A percentile compares a stretch with the other conserved stretches of the same genome.
Evolutionary conservation across 1,140 invertebrate species (phyloP).

Genomic region (Triops longicaudatus): DNA sequence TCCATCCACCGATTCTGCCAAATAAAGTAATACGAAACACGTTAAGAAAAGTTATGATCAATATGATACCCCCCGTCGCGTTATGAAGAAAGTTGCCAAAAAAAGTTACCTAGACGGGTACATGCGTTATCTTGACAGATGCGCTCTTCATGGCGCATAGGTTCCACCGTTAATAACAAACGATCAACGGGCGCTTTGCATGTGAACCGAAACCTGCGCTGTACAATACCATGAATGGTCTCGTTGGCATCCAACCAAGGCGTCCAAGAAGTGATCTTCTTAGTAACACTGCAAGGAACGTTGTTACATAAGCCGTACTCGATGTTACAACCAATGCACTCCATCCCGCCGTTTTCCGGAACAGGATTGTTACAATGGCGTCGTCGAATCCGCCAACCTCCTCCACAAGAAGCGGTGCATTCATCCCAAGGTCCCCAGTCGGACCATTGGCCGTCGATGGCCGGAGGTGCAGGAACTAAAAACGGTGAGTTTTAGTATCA

Average conservation of each 20-base stretch:
- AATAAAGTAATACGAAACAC: background rate
- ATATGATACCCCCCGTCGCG: background rate
- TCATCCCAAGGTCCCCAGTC: conserved; percentile 60
- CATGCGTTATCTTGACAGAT: conserved; percentile 55
- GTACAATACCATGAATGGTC: conserved; percentile 50
- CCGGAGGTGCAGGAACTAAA: conserved; percentile 39
- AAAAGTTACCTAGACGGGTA: conserved; percentile 37
- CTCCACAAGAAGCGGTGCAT: conserved; percentile 51
- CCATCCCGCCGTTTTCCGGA: conserved; percentile 49
- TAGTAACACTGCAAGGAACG: conserved; percentile 55
- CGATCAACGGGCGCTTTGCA: conserved; percentile 67
- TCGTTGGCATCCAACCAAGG: conserved; percentile 55
- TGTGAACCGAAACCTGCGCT: conserved; percentile 63
- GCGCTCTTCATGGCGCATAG: conserved; percentile 66
- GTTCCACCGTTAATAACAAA: conserved; percentile 48
- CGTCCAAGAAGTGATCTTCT: conserved; percentile 61
- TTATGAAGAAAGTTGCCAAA: background rate
- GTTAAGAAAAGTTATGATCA: background rate
- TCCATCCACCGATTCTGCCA: conserved; percentile 17
- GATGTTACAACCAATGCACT: conserved; percentile 56
- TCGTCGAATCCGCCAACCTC: conserved; percentile 43
- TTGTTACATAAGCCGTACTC: conserved; percentile 58
- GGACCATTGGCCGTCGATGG: conserved; percentile 64
- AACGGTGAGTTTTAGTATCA: too few relatives aligned
- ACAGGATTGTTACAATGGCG: conserved; percentile 55